These are phyloP conservation scores for Lagorchestes hirsutus DNA, from an alignment of 2,797 vertebrate genomes.

Conservation along the genomic window DNA sequence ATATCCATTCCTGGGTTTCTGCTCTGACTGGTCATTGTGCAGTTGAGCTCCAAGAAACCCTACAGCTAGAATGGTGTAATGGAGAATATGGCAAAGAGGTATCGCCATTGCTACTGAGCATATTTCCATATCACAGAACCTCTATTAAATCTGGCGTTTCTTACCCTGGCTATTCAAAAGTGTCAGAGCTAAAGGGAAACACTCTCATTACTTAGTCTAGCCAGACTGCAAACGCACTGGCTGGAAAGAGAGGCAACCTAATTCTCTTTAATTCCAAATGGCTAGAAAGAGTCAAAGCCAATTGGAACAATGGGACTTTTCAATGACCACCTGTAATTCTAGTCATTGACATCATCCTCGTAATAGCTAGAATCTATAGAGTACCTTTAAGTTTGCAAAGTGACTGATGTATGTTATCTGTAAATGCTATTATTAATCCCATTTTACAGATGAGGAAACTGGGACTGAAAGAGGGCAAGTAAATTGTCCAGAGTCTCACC, in stretches of 20 bases:
- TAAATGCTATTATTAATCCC: not conserved
- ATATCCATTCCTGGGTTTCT: slow-evolving; percentile 3
- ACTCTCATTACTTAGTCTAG: slow-evolving; percentile 49
- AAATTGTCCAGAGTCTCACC: not conserved
- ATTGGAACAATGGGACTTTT: not conserved
- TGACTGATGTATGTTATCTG: not conserved
- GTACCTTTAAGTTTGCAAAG: not conserved
- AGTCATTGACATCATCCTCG: not conserved
- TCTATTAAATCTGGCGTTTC: slow-evolving; percentile 42
- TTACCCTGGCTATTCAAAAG: slow-evolving; percentile 47
- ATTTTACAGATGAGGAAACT: not conserved
- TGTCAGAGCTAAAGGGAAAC: slow-evolving; percentile 45
- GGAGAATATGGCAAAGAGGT: not conserved
- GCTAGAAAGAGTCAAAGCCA: slow-evolving; percentile 11
- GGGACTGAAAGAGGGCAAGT: not conserved
- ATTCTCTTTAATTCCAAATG: slow-evolving; percentile 54
- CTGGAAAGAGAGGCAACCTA: slow-evolving; percentile 40
- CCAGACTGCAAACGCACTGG: slow-evolving; percentile 20
- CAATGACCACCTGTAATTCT: slow-evolving; percentile 2
- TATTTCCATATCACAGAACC: slow-evolving; percentile 13
- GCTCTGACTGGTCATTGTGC: not conserved
- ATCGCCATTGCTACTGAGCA: not conserved
- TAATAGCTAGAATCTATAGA: not conserved
- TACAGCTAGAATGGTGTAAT: not conserved
- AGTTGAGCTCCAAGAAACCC: slow-evolving; percentile 3